A percentile compares a stretch with the other conserved stretches of the same genome.
These are phyloP conservation scores for Pandion haliaetus DNA, from an alignment of 2,113 vertebrate genomes.

Conservation along the genomic window DNA sequence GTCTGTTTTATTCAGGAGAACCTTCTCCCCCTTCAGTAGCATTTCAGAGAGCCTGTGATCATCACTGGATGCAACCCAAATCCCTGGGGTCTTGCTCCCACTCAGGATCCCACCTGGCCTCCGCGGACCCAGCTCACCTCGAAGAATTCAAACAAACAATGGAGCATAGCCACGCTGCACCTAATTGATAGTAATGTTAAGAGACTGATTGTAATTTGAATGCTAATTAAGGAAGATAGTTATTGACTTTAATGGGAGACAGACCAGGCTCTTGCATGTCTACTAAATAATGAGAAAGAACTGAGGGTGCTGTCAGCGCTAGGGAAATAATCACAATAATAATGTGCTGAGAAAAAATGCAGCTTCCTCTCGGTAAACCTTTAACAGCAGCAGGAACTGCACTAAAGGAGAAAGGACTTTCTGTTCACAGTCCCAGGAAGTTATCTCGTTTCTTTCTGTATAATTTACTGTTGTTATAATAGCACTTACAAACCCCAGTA, in stretches of 20 bases:
- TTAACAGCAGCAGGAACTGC: background rate
- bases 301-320: background rate
- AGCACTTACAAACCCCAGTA: background rate
- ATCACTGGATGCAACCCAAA: background rate
- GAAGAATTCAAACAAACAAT: background rate
- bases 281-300: conserved; percentile 1
- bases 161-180: background rate
- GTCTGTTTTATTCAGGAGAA: accelerated
- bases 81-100: background rate
- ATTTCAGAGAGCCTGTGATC: background rate
- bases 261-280: background rate
- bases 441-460: background rate
- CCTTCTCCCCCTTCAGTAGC: background rate
- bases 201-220: background rate
- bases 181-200: conserved; percentile 8
- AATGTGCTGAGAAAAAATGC: background rate
- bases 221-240: conserved; percentile 12
- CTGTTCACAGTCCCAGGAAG: background rate
- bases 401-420: background rate
- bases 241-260: conserved; percentile 33
- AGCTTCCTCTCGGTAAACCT: background rate
- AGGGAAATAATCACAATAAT: background rate
- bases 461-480: background rate
- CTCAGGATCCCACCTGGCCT: background rate
- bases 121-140: background rate